Base-by-base conservation (phyloP, 2,888 invertebrate species). In the Ectropis crepuscularia region DNA sequence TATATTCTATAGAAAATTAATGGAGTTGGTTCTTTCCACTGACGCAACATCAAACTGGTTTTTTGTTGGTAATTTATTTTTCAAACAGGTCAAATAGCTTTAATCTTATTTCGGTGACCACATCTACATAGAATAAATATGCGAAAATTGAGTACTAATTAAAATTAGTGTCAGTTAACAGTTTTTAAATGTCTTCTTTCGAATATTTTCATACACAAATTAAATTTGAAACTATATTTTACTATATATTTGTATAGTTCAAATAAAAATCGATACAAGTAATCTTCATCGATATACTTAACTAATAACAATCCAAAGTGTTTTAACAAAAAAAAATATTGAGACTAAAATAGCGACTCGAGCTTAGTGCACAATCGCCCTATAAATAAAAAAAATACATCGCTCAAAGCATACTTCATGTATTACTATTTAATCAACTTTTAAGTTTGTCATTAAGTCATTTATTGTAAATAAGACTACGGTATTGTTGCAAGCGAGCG, bases 281-380 rank as follows among this genome's bases (percentile, higher is more conserved):
- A 58, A 58, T 57, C 42, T 43, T 48, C 57, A 58, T 45, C 57
- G 49, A 47, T 49, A 28, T 64, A 61, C 43, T 55, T 61, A 57
- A 57, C 60, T 62, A 70, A 60, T 67, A 68, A 68, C 65, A 70
- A 63, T 63, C 62, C 68, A 66, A 65, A 62, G 58, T 16, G 38
- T 55, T 46, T 50, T 55, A 60, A 64, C 59, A 59, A 58, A 57
- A 36, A 57, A 28, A 57, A 50, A 54, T 41, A 57, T 57, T 43
- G 48, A 50, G 49, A 46, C 53, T 53, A 63, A 9, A 49, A 49
- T 11, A 6, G 37, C 46, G 12, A 38, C 38, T 11, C 7, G 38
- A 4, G 37, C 37, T 5, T 49, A 49, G 8, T 11, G 11, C n/a
- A 7, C 49, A 16, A 0, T 12, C 49, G 49, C 11, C 49, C 7